Evolutionary conservation across 30 jellyfish, hydroid and myxozoan genomes (phyloP).

Genomic region (Mastigias papua): DNA sequence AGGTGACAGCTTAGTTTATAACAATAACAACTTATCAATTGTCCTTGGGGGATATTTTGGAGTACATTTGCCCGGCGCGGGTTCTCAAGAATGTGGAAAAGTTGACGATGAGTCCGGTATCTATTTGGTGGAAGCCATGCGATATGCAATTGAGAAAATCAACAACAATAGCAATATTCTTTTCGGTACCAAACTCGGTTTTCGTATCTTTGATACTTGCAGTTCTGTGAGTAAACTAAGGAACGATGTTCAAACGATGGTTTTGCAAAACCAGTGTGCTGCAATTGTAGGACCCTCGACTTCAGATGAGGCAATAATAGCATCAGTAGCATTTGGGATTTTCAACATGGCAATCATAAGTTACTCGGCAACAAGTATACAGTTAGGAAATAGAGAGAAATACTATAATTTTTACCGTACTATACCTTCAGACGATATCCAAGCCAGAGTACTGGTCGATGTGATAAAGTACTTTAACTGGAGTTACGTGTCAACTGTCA

Average conservation of each 20-base stretch:
- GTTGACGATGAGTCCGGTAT: conserved; percentile 36
- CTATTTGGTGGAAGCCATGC: conserved; percentile 50
- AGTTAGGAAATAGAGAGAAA: conserved; percentile 49
- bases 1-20: background rate
- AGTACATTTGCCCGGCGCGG: conserved; percentile 38
- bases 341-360: conserved; percentile 34
- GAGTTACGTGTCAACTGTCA: conserved; percentile 68
- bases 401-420: conserved; percentile 60
- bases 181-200: conserved; percentile 54
- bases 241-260: background rate
- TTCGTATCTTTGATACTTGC: conserved; percentile 54
- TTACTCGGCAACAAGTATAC: conserved; percentile 67
- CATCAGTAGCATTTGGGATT: conserved; percentile 54
- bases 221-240: conserved; percentile 26
- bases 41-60: conserved; percentile 56
- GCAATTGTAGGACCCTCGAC: conserved; percentile 70
- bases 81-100: conserved; percentile 50
- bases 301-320: conserved; percentile 67
- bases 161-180: conserved; percentile 13
- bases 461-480: conserved; percentile 51
- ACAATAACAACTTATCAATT: background rate
- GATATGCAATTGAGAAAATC: conserved; percentile 27
- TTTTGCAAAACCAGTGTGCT: background rate
- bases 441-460: conserved; percentile 51
- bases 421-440: conserved; percentile 57